A percentile compares a stretch with the other conserved stretches of the same genome.
These are phyloP conservation scores for Hippolais icterina DNA, from an alignment of 2,113 vertebrate species.

Conservation along the genomic window DNA sequence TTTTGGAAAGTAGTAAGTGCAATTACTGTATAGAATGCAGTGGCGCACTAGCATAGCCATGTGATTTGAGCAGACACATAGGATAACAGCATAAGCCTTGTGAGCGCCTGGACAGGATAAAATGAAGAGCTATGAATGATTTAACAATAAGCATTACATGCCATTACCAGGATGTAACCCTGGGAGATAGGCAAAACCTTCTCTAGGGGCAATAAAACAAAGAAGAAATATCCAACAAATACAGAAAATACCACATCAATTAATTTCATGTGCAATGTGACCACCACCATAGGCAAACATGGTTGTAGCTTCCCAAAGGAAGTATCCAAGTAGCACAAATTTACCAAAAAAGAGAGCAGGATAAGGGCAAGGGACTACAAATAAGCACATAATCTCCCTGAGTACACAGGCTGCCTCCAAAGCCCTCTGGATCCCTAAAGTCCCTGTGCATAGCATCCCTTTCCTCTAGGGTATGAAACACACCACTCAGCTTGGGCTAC, in stretches of 20 bases:
- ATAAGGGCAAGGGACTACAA: not conserved
- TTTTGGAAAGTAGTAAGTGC: not conserved
- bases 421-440: no score
- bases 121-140: not conserved
- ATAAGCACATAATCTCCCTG: not conserved
- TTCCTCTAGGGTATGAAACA: not conserved
- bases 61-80: not conserved
- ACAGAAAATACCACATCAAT: not conserved
- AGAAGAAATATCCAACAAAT: not conserved
- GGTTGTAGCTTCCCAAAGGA: not conserved
- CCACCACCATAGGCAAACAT: not conserved
- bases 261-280: not conserved
- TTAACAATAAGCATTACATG: not conserved
- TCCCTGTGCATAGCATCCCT: not conserved
- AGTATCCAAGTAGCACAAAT: not conserved
- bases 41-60: not conserved
- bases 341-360: not conserved
- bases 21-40: not conserved
- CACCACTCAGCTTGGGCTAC: not conserved
- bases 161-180: not conserved
- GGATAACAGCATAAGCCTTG: not conserved
- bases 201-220: not conserved
- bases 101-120: not conserved
- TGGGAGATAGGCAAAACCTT: not conserved
- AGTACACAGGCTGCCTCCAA: not conserved